Evolutionary conservation across 2,113 vertebrate genomes (phyloP).

Genomic region (Motacilla tschutschensis): DNA sequence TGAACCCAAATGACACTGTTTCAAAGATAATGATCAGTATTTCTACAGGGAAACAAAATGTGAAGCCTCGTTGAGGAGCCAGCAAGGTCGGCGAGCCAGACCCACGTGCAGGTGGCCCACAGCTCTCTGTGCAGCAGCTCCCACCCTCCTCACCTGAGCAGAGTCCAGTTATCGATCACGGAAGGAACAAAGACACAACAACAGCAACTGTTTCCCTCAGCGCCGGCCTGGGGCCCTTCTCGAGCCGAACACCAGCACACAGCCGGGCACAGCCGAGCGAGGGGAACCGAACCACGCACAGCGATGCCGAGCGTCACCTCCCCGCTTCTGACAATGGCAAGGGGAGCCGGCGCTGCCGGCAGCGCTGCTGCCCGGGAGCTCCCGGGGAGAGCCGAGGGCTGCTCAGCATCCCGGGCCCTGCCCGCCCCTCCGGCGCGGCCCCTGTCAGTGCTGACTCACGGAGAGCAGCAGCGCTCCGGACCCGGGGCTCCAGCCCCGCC

Average conservation of each 20-base stretch:
- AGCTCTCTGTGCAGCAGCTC: rapidly evolving
- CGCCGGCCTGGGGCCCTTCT: neutral
- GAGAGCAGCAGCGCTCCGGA: neutral
- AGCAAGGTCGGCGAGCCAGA: neutral
- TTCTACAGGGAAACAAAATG: neutral
- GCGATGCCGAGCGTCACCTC: neutral
- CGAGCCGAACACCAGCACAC: neutral
- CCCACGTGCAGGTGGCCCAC: neutral
- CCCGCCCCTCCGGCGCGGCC: neutral
- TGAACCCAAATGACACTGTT: neutral
- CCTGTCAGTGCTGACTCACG: slow-evolving; percentile 42
- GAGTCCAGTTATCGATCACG: neutral
- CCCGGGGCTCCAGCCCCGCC: neutral
- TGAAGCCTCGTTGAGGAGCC: neutral
- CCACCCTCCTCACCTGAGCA: neutral
- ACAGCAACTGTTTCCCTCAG: neutral
- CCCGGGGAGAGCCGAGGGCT: neutral
- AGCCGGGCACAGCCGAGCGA: neutral
- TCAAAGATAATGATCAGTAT: neutral
- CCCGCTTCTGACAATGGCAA: neutral
- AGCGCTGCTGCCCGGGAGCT: neutral
- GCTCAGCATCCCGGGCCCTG: neutral
- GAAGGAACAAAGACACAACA: slow-evolving; percentile 33
- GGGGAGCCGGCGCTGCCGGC: neutral
- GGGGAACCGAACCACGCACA: neutral